phyloP scores from a whole-genome alignment of 2,797 vertebrate genomes.

The Lepus townsendii region DNA sequence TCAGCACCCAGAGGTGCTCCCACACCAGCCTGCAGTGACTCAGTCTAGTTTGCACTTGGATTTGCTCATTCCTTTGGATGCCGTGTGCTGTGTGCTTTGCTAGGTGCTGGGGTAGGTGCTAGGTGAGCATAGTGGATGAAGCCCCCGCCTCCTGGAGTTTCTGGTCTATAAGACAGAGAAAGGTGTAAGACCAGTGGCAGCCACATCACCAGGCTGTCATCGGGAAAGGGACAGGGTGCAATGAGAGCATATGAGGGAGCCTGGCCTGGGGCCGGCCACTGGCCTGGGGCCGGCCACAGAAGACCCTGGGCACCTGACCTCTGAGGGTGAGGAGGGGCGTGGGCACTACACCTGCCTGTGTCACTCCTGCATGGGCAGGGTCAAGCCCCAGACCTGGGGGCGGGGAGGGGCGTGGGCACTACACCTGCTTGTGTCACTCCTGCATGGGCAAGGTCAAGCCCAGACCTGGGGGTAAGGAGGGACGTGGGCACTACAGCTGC shows the following conservation, averaged over 20 bases:
- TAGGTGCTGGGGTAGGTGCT: neutral
- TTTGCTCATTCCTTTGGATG: neutral
- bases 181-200: neutral
- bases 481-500: neutral
- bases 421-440: neutral
- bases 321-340: neutral
- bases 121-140: neutral
- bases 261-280: neutral
- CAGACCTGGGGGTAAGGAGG: neutral
- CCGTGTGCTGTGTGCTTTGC: neutral
- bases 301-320: neutral
- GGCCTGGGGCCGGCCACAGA: neutral
- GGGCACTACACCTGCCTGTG: neutral
- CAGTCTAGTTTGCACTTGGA: neutral
- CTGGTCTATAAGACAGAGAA: neutral
- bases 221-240: rapidly evolving
- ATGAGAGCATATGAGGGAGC: neutral
- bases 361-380: rapidly evolving
- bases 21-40: neutral
- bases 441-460: rapidly evolving
- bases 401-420: neutral
- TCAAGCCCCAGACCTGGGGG: neutral
- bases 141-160: neutral
- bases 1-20: neutral
- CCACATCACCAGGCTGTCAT: neutral